phyloP scores from a whole-genome alignment of 1,140 invertebrate species.

The Heliconius hewitsoni region DNA sequence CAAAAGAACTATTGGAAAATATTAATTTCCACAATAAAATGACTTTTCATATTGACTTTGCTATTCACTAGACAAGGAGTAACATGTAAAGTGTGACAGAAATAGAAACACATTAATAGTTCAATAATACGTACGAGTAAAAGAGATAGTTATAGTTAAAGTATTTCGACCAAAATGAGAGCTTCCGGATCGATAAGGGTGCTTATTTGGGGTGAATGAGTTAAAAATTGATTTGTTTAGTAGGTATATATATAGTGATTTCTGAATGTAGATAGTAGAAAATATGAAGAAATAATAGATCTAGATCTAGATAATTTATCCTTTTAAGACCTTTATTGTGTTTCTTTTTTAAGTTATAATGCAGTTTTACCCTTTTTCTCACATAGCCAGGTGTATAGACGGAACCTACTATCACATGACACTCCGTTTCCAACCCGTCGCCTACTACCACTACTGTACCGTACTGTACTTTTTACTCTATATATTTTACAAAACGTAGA shows the following conservation, averaged over 20 bases:
- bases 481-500: no score
- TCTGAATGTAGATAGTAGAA: background rate
- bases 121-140: background rate
- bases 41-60: constrained; percentile 7
- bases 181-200: constrained; percentile 11
- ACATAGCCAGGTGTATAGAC: no score
- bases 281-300: no score
- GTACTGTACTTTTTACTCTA: no score
- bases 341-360: no score
- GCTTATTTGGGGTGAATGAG: constrained; percentile 7
- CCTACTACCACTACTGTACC: no score
- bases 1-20: background rate
- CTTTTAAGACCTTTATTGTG: no score
- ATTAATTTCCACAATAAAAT: background rate
- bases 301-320: no score
- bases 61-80: background rate
- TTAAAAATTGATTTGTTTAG: background rate
- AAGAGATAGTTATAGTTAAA: background rate
- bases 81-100: background rate
- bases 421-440: no score
- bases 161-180: background rate
- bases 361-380: no score
- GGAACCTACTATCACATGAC: no score
- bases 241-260: background rate
- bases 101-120: background rate